phyloP scores from a whole-genome alignment of 35 echinoderm and acorn worm genomes.

The Apostichopus japonicus region DNA sequence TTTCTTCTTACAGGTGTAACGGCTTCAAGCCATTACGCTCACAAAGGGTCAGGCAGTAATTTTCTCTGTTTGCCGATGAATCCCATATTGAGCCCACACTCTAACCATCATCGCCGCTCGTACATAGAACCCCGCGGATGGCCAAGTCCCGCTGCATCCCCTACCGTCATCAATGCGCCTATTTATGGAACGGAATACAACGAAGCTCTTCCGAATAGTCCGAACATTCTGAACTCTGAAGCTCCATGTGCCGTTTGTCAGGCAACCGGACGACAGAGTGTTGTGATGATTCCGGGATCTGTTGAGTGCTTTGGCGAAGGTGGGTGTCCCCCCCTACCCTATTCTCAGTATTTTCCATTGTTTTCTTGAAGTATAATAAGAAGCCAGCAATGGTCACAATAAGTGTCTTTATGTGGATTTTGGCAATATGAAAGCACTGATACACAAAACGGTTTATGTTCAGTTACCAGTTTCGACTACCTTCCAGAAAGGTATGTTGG shows the following conservation, averaged over 20 bases:
- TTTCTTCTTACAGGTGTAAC: neutral
- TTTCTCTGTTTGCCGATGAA: conserved; percentile 17
- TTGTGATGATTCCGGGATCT: neutral
- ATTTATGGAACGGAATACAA: conserved; percentile 16
- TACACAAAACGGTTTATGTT: no score
- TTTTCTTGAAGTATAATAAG: no score
- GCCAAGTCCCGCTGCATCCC: neutral
- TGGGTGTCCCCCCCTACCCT: neutral
- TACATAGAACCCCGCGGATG: neutral
- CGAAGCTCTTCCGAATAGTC: neutral
- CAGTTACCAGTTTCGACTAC: no score
- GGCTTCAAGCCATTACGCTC: neutral
- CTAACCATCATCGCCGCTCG: neutral
- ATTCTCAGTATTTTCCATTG: no score
- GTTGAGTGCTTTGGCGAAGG: neutral
- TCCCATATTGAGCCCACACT: neutral
- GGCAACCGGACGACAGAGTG: neutral
- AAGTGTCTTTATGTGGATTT: no score
- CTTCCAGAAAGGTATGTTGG: no score
- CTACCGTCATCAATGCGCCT: neutral
- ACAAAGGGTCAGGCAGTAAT: neutral
- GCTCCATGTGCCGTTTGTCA: conserved; percentile 26
- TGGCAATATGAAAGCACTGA: no score
- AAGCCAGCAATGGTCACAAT: no score
- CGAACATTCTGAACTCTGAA: neutral